Conservation (phyloP, 2,797 vertebrate genomes). For the Glyptemys insculpta region DNA sequence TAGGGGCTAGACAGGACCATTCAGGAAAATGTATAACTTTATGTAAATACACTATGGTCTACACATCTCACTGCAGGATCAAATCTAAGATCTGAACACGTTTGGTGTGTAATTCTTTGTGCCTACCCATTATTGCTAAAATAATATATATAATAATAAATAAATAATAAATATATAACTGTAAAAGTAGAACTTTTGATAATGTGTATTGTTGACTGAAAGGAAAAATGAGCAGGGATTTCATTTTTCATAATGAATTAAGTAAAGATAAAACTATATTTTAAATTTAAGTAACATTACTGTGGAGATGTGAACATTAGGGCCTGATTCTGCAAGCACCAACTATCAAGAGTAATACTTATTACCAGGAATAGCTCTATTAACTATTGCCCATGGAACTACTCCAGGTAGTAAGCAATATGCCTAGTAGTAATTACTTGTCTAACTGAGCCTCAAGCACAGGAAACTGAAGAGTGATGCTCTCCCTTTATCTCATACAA, state of each 20-base stretch:
- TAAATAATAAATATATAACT: not conserved
- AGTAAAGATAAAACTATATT: not conserved
- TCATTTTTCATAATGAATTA: not conserved
- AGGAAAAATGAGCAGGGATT: not conserved
- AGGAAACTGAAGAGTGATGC: not conserved
- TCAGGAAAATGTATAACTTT: not conserved
- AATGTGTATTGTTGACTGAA: not conserved
- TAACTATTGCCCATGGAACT: not conserved
- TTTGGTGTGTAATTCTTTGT: not conserved
- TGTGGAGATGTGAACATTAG: not conserved
- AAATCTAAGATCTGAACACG: not conserved
- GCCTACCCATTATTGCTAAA: not conserved
- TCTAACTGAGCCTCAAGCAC: not conserved
- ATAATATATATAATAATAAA: not conserved
- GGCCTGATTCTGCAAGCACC: not conserved
- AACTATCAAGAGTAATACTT: not conserved
- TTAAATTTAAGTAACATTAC: not conserved
- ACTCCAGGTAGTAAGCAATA: not conserved
- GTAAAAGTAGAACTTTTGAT: not conserved
- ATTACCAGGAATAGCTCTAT: not conserved
- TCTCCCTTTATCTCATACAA: constrained; percentile 27
- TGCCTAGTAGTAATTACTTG: not conserved
- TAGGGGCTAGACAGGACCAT: not conserved
- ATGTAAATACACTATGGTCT: not conserved
- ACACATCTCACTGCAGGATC: not conserved